A percentile compares a stretch with the other conserved stretches of the same genome.
Conservation (phyloP, 2,113 vertebrate genomes). For the Lophius piscatorius region DNA sequence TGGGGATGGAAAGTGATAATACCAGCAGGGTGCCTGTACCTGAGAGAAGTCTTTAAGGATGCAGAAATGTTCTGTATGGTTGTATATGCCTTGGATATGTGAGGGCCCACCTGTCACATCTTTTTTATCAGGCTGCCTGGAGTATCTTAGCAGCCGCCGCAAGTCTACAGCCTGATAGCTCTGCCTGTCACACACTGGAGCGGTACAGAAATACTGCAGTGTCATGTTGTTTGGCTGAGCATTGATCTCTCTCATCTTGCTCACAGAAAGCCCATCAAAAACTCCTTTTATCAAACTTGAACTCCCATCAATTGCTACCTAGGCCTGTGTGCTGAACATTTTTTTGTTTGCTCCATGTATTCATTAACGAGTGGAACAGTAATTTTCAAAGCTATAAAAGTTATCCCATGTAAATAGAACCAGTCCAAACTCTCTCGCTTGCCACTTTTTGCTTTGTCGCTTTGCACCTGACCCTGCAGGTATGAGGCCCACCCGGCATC, state of each 20-base stretch:
- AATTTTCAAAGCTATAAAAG: conserved; percentile 1
- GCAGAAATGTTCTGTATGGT: conserved; percentile 15
- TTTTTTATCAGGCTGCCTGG: conserved; percentile 50
- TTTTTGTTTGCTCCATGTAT: conserved; percentile 39
- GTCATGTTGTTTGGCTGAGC: conserved; percentile 40
- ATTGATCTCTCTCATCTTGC: conserved; percentile 48
- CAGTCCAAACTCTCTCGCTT: too few species aligned
- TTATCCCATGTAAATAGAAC: too few species aligned
- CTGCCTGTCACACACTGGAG: conserved; percentile 40
- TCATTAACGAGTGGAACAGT: neutral
- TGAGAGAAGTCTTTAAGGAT: conserved; percentile 4
- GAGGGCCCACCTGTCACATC: conserved; percentile 46
- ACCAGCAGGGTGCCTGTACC: conserved; percentile 22
- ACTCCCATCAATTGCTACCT: conserved; percentile 48
- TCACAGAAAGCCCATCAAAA: conserved; percentile 44
- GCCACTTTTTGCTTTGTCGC: too few species aligned
- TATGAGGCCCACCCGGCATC: too few species aligned
- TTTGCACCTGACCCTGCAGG: too few species aligned
- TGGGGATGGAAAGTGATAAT: neutral
- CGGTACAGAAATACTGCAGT: conserved; percentile 27
- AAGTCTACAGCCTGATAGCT: conserved; percentile 14
- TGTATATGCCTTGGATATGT: conserved; percentile 26
- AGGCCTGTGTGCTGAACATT: conserved; percentile 16
- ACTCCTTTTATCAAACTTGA: conserved; percentile 38
- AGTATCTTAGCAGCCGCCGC: conserved; percentile 25